phyloP scores from a whole-genome alignment of 2,888 invertebrate species.

The Listrodromus nycthemerus region DNA sequence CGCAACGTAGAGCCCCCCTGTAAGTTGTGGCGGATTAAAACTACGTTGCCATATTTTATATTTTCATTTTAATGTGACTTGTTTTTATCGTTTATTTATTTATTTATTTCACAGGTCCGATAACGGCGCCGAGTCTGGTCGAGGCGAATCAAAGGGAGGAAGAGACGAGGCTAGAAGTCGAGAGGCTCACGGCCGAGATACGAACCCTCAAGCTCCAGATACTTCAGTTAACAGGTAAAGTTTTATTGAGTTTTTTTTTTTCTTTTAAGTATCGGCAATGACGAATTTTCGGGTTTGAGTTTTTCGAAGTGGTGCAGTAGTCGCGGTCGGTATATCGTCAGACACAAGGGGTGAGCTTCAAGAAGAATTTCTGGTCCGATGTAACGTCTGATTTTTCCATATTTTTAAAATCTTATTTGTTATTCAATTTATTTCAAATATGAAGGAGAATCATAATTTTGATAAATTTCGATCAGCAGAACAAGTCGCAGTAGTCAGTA shows the following conservation, averaged over 20 bases:
- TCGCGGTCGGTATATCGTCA: background rate
- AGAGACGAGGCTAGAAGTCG: conserved; percentile 87
- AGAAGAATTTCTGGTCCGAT: background rate
- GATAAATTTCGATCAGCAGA: too few relatives aligned
- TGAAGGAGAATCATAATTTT: too few relatives aligned
- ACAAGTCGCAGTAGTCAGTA: too few relatives aligned
- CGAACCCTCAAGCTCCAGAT: conserved; percentile 87
- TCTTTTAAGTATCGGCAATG: background rate
- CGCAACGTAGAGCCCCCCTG: conserved; percentile 11
- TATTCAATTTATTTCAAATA: too few relatives aligned
- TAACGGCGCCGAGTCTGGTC: conserved; percentile 85
- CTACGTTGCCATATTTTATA: background rate
- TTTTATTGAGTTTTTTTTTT: background rate
- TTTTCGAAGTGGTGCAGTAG: background rate
- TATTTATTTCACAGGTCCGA: conserved; percentile 72
- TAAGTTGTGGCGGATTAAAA: background rate
- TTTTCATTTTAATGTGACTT: background rate
- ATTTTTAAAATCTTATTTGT: background rate
- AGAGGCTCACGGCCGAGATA: conserved; percentile 88
- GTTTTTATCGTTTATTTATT: conserved; percentile 28
- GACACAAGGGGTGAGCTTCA: background rate
- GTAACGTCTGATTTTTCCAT: background rate
- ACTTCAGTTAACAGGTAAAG: conserved; percentile 86
- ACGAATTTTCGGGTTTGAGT: too few relatives aligned
- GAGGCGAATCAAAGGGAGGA: conserved; percentile 87